Base-by-base conservation (phyloP, 2,888 invertebrate genomes). In the Papilio demoleus region DNA sequence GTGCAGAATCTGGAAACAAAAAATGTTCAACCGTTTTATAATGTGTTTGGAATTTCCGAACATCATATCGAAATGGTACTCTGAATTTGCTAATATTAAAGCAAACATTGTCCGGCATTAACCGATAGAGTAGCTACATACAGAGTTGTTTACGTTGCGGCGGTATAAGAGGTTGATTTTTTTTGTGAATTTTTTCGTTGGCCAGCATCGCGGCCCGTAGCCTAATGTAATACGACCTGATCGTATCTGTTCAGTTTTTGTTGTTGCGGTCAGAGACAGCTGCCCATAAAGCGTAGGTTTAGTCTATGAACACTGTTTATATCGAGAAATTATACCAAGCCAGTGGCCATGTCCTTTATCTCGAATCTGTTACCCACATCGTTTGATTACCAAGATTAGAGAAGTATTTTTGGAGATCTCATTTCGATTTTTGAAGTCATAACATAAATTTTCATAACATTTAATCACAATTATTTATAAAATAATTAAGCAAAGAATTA, bases 221-320 rank as follows among this genome's bases (percentile, higher is more conserved):
- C 85, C 85, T 76, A 87, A 86, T 86, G 92, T 88, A 92, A 92
- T 85, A 84, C 85, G 92, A 92, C 86, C 92, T 90, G 92, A 92
- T 92, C 83, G 82, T 92, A 92, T 92, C 92, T 80, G 84, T 76
- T 81, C 80, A 81, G 80, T 92, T 91, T 92, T 92, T 92, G 88
- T 81, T 79, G 81, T 81, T 90, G 92, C 83, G 91, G 92, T 92
- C 90, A 90, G 86, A 78, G 81, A 83, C 92, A 92, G 92, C 91
- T 92, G 92, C 85, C 78, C 79, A 81, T 85, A 85, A 83, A 86
- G 71, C 70, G 68, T 69, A 63, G 62, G 64, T 72, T 75, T 74
- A 64, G 74, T 70, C 75, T 74, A 73, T 73, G 71, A 74, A 70
- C 84, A 87, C 86, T 88, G 85, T 88, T 88, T 88, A 87, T 86